Conservation (phyloP, 2,888 invertebrate species). For the Ectropis crepuscularia region DNA sequence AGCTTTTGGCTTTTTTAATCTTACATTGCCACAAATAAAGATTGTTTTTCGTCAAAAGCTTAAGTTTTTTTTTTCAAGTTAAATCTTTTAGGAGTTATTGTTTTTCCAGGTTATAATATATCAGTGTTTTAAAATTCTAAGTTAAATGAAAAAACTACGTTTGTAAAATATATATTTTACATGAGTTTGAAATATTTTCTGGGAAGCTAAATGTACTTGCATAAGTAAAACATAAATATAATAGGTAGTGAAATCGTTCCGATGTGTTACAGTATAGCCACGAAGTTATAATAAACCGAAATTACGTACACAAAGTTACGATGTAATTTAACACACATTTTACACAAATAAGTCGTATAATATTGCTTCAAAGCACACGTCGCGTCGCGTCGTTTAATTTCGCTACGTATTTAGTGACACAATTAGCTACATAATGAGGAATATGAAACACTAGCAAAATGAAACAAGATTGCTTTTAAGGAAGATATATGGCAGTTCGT, state of each 20-base stretch:
- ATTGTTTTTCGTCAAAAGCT: too few relatives aligned
- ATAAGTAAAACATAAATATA: background rate
- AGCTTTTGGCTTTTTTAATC: too few relatives aligned
- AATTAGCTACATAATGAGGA: constrained; percentile 18
- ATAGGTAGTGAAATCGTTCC: too few relatives aligned
- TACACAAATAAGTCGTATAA: constrained; percentile 9
- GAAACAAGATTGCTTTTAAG: constrained; percentile 10
- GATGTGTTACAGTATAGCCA: background rate
- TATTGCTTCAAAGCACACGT: background rate
- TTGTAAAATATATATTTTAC: too few relatives aligned
- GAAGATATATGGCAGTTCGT: background rate
- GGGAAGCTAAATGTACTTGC: background rate
- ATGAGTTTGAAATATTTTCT: too few relatives aligned
- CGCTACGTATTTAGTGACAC: constrained; percentile 9
- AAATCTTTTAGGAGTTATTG: too few relatives aligned
- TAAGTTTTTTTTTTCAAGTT: too few relatives aligned
- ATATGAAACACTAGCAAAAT: constrained; percentile 12
- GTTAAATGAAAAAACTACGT: too few relatives aligned
- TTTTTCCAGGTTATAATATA: too few relatives aligned
- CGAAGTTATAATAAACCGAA: background rate
- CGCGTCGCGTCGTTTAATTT: constrained; percentile 12
- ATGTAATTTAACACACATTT: background rate
- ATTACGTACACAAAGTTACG: background rate
- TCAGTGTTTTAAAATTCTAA: too few relatives aligned
- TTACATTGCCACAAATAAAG: too few relatives aligned